phyloP scores from a whole-genome alignment of 2,888 invertebrate species.

The Tipula confusa region DNA sequence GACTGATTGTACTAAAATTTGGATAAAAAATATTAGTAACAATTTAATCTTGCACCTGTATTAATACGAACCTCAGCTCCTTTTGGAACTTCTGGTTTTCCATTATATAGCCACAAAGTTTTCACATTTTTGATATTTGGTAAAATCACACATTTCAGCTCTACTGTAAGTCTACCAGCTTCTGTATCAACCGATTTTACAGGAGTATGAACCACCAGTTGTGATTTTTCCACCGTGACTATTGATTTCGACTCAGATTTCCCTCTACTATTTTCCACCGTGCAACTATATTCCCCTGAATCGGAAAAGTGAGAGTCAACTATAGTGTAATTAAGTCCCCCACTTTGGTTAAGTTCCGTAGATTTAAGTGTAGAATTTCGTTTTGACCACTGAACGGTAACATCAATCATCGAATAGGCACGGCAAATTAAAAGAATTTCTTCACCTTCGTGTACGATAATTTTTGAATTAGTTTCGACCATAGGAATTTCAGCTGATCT shows the following conservation, averaged over 20 bases:
- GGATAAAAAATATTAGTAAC: not conserved
- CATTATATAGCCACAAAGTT: not conserved
- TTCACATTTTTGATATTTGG: not conserved
- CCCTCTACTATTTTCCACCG: not conserved
- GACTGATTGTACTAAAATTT: not conserved
- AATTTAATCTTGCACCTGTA: too few relatives aligned
- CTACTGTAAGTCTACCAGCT: not conserved
- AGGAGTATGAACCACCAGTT: not conserved
- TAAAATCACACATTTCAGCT: not conserved
- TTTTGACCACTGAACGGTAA: not conserved
- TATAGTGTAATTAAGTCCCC: not conserved
- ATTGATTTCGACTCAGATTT: not conserved
- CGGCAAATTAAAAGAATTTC: not conserved
- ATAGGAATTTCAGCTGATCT: not conserved
- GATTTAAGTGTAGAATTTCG: not conserved
- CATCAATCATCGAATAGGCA: not conserved
- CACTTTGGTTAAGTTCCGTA: not conserved
- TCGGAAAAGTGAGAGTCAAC: not conserved
- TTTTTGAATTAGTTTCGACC: not conserved
- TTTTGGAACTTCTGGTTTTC: not conserved
- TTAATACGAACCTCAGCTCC: not conserved
- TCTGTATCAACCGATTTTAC: not conserved
- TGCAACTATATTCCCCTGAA: not conserved
- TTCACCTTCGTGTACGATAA: not conserved
- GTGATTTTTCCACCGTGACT: not conserved